Conservation (phyloP, 2,888 invertebrate genomes). For the Ectemnius continuus region DNA sequence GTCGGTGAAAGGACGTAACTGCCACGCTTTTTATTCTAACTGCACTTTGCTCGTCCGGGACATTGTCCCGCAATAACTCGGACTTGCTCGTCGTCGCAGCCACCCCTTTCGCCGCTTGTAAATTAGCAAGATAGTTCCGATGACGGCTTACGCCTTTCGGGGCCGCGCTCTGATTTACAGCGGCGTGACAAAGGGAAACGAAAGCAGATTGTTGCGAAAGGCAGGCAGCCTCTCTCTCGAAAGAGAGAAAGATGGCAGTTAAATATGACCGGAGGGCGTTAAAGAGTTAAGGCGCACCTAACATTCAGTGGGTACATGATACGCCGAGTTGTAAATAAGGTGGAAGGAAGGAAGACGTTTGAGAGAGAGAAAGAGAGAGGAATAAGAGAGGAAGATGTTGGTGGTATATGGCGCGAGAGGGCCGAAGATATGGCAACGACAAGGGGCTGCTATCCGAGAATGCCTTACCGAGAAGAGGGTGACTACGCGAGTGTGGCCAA, state of each 20-base stretch:
- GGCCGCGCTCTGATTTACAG: slow-evolving; percentile 35
- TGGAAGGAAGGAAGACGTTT: no score
- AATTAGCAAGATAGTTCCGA: slow-evolving; percentile 13
- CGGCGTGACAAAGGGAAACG: slow-evolving; percentile 23
- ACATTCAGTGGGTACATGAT: slow-evolving; percentile 4
- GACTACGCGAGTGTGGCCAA: slow-evolving; percentile 70
- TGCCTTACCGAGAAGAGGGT: slow-evolving; percentile 42
- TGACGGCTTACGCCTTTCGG: slow-evolving; percentile 24
- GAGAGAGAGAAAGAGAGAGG: no score
- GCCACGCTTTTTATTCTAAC: slow-evolving; percentile 18
- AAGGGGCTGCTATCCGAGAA: slow-evolving; percentile 3
- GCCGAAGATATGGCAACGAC: slow-evolving; percentile 22
- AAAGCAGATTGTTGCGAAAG: slow-evolving; percentile 8
- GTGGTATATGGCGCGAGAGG: neutral
- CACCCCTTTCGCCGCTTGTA: slow-evolving; percentile 31
- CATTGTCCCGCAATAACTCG: neutral
- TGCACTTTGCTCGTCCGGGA: neutral
- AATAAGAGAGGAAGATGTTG: no score
- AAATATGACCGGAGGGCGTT: slow-evolving; percentile 10
- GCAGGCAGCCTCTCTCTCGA: no score
- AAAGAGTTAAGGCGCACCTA: slow-evolving; percentile 13
- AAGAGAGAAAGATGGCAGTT: slow-evolving; percentile 9
- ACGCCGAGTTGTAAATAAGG: slow-evolving; percentile 25
- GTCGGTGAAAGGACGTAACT: slow-evolving; percentile 6
- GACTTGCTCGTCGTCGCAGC: slow-evolving; percentile 18